Evolutionary conservation across 2,113 vertebrate species (phyloP).

Genomic region (Calonectris borealis): DNA sequence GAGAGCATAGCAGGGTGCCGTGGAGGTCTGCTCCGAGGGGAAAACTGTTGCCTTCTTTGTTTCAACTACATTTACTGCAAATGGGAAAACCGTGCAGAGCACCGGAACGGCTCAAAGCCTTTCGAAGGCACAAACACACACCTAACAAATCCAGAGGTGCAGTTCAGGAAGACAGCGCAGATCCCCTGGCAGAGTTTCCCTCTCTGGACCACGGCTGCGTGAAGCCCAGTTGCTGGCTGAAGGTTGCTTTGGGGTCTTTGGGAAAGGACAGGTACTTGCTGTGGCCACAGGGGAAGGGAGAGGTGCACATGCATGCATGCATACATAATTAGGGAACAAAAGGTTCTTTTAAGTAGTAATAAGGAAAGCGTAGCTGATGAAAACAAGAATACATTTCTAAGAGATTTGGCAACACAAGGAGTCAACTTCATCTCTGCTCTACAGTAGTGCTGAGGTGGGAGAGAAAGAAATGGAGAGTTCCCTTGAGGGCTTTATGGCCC

Average conservation of each 20-base stretch:
- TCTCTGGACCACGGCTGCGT: background rate
- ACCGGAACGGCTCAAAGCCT: background rate
- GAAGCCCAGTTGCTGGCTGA: background rate
- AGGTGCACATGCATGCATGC: background rate
- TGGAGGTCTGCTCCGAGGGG: background rate
- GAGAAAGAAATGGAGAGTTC: background rate
- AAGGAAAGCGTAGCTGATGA: background rate
- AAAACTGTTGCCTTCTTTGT: background rate
- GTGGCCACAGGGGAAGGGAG: background rate
- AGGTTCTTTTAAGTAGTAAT: background rate
- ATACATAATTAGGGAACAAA: background rate
- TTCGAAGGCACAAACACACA: background rate
- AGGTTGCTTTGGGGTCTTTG: background rate
- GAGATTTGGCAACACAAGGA: background rate
- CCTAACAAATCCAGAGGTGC: background rate
- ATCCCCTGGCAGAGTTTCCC: background rate
- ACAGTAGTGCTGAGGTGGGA: background rate
- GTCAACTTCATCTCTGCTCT: background rate
- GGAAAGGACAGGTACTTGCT: background rate
- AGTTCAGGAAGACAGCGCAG: background rate
- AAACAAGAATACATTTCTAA: background rate
- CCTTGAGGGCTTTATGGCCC: background rate
- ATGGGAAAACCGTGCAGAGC: background rate
- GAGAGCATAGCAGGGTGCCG: fast-evolving
- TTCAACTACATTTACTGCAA: background rate